phyloP scores from a whole-genome alignment of 1,140 invertebrate species.

The Drosophila orosa region DNA sequence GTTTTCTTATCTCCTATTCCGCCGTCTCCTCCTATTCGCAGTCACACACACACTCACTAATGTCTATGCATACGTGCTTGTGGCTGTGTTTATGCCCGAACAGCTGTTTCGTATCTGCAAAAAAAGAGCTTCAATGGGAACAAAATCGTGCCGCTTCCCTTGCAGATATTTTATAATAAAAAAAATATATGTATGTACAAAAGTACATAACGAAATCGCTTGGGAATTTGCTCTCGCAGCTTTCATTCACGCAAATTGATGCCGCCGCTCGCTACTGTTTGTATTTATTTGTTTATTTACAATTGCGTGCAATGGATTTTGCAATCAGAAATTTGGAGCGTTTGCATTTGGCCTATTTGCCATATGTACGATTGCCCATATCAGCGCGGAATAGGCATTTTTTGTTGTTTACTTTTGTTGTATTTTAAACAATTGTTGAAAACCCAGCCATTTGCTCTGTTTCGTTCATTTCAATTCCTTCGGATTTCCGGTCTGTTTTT shows the following conservation, averaged over 20 bases:
- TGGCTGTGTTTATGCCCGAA: slow-evolving; percentile 62
- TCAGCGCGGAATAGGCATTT: background rate
- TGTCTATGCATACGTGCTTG: slow-evolving; percentile 1
- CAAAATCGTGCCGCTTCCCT: slow-evolving; percentile 1
- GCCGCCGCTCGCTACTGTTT: slow-evolving; percentile 22
- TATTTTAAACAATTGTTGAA: background rate
- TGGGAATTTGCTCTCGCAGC: background rate
- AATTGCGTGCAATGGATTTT: slow-evolving; percentile 24
- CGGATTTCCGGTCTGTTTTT: background rate
- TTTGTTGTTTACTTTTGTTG: slow-evolving; percentile 1
- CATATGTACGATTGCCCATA: background rate
- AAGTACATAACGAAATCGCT: slow-evolving; percentile 1
- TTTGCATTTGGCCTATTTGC: slow-evolving; percentile 5
- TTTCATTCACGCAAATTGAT: slow-evolving; percentile 37
- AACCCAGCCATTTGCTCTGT: background rate
- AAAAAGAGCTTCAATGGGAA: slow-evolving; percentile 20
- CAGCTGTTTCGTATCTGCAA: slow-evolving; percentile 66
- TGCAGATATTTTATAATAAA: background rate
- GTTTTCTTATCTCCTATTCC: slow-evolving; percentile 46
- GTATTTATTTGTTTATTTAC: slow-evolving; percentile 30
- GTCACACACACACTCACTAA: background rate
- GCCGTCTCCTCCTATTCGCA: slow-evolving; percentile 12
- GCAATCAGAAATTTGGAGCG: slow-evolving; percentile 22
- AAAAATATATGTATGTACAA: background rate
- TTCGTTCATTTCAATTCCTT: background rate